phyloP scores from a whole-genome alignment of 2,113 vertebrate species.

The Hiodon alosoides region DNA sequence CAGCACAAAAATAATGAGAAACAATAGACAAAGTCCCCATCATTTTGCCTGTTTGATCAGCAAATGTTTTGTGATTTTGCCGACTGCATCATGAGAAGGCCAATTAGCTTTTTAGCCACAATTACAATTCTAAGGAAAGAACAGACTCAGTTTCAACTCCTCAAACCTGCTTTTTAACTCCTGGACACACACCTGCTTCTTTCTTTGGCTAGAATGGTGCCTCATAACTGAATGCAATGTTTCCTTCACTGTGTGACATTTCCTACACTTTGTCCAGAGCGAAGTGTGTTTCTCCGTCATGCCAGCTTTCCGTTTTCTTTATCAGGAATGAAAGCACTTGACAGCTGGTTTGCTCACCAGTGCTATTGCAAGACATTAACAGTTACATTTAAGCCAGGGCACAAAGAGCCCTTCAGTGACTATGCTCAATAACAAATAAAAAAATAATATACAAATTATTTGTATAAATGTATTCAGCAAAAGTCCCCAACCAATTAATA shows the following conservation, averaged over 20 bases:
- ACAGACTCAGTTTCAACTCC: neutral
- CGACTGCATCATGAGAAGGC: too few relatives aligned
- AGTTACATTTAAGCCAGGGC: neutral
- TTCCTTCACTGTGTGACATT: neutral
- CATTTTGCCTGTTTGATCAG: too few relatives aligned
- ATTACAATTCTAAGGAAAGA: neutral
- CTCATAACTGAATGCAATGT: too few relatives aligned
- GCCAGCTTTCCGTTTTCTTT: slow-evolving; percentile 5
- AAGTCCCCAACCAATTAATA: neutral
- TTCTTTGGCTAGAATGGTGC: too few relatives aligned
- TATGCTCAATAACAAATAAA: neutral
- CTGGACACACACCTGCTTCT: too few relatives aligned
- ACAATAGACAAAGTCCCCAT: too few relatives aligned
- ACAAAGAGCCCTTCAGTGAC: neutral
- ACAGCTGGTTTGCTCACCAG: slow-evolving; percentile 15
- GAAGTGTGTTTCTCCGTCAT: neutral
- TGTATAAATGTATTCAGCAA: neutral
- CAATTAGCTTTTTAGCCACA: neutral
- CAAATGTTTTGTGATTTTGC: too few relatives aligned
- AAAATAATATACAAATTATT: neutral
- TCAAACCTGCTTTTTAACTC: neutral
- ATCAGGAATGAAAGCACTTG: neutral
- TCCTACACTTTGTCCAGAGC: neutral
- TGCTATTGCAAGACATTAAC: neutral
- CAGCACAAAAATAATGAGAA: too few relatives aligned